Conservation (phyloP, 2,797 vertebrate genomes). For the Scyliorhinus canicula region DNA sequence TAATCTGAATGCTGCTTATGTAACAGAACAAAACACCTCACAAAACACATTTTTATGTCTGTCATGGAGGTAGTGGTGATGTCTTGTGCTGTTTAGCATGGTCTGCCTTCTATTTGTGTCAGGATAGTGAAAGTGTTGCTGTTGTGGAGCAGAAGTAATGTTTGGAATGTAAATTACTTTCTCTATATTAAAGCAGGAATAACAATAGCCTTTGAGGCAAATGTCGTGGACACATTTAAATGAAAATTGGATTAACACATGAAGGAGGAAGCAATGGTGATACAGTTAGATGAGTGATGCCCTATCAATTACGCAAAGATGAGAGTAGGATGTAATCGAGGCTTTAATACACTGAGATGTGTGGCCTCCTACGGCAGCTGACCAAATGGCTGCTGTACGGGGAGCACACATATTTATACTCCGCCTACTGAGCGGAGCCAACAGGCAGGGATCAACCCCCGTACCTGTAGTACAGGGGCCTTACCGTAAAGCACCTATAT, state of each 20-base stretch:
- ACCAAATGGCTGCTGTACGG: too few species aligned
- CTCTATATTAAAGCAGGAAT: neutral
- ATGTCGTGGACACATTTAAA: neutral
- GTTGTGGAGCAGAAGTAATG: neutral
- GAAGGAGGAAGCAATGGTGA: neutral
- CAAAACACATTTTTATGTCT: neutral
- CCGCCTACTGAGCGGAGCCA: too few species aligned
- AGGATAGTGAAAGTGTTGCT: neutral
- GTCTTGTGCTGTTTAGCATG: neutral
- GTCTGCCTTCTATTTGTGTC: neutral
- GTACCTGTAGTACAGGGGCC: too few species aligned
- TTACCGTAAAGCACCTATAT: too few species aligned
- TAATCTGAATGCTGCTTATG: neutral
- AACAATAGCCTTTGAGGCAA: neutral
- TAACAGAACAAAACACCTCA: neutral
- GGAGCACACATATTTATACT: too few species aligned
- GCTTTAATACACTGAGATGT: too few species aligned
- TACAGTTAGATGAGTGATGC: too few species aligned
- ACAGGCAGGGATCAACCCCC: too few species aligned
- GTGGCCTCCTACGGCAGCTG: too few species aligned
- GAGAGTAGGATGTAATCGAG: too few species aligned
- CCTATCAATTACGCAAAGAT: too few species aligned
- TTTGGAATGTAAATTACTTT: conserved; percentile 5
- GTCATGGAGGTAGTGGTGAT: neutral
- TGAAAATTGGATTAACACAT: neutral